Base-by-base conservation (phyloP, 2,113 vertebrate genomes). In the Oncorhynchus mykiss region DNA sequence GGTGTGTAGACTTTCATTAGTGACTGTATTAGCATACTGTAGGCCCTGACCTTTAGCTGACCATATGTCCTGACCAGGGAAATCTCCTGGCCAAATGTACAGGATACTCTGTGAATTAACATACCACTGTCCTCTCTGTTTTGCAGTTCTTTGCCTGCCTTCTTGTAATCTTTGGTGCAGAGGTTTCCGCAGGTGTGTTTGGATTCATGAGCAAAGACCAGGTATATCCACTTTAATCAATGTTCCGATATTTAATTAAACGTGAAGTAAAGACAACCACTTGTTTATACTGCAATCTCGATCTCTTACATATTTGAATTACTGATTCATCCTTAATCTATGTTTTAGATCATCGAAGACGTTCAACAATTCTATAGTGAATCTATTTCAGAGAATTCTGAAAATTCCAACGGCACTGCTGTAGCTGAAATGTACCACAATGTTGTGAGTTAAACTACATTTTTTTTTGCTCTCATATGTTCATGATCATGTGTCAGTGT, bases 111-210 rank as follows among this genome's bases (percentile, higher is more conserved):
- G 3, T 54, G 51, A 18, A 54, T 54, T 4, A 54, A 54, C 1
- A 69, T 34, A 75, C 0, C 9, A 18, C 64, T 29, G 25, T 54
- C 65, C 3, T 88, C 83, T 89, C 85, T 82, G 78, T 71, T 90
- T 66, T 83, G 29, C 92, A 99, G 98, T 99, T 99, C 89, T 99
- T 99, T 77, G 93, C 95, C 64, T 99, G 96, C 87, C 93, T 99
- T 8, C 80, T 99, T 89, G 93, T 99, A 70, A 97, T 99, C 93
- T 99, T 99, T 91, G 97, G 96, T 45, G 96, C 96, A 74, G 96
- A 98, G 91, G 85, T 99, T 74, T 94, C 96, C 16, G 96, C 96
- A 78, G 97, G 98, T 80, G 96, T 99, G 69, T 98, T 98, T 92
- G 96, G 97, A 82, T 97, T 98, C 88, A 81, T 98, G 80, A 96